phyloP scores from a whole-genome alignment of 2,113 vertebrate species.

The Gobio gobio region DNA sequence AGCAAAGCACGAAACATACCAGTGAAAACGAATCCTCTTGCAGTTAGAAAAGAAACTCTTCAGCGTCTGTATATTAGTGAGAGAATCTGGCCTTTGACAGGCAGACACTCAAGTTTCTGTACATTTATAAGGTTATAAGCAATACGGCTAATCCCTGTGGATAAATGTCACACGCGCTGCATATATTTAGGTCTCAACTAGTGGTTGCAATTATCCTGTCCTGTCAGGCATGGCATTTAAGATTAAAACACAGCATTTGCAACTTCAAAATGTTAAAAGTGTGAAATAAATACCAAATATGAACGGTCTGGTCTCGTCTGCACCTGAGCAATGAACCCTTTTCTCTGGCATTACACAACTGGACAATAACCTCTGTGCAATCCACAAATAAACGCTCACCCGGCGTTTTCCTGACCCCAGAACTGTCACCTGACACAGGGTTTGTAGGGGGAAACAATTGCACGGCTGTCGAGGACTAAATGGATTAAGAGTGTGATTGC shows the following conservation, averaged over 20 bases:
- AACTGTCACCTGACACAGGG: neutral
- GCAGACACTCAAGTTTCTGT: neutral
- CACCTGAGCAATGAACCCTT: slow-evolving; percentile 1
- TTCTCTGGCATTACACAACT: slow-evolving; percentile 3
- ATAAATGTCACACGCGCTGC: slow-evolving; percentile 30
- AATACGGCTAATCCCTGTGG: slow-evolving; percentile 25
- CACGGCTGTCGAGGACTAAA: slow-evolving; percentile 53
- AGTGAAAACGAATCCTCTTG: neutral
- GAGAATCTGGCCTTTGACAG: neutral
- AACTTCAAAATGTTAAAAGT: neutral
- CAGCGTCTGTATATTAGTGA: neutral
- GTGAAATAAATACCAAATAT: neutral
- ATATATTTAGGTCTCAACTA: slow-evolving; percentile 15
- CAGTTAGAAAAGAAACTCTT: neutral
- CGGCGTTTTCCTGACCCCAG: slow-evolving; percentile 11
- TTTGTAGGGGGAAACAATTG: slow-evolving; percentile 21
- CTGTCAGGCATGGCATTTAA: slow-evolving; percentile 20
- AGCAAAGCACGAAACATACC: neutral
- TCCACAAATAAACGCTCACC: neutral
- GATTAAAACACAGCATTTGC: neutral
- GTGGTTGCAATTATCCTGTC: neutral
- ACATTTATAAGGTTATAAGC: slow-evolving; percentile 16
- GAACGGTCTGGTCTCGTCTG: neutral
- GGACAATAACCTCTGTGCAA: neutral
- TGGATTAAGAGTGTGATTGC: slow-evolving; percentile 55